phyloP scores from a whole-genome alignment of 2,797 vertebrate genomes.

The Cercopithecus petaurista region DNA sequence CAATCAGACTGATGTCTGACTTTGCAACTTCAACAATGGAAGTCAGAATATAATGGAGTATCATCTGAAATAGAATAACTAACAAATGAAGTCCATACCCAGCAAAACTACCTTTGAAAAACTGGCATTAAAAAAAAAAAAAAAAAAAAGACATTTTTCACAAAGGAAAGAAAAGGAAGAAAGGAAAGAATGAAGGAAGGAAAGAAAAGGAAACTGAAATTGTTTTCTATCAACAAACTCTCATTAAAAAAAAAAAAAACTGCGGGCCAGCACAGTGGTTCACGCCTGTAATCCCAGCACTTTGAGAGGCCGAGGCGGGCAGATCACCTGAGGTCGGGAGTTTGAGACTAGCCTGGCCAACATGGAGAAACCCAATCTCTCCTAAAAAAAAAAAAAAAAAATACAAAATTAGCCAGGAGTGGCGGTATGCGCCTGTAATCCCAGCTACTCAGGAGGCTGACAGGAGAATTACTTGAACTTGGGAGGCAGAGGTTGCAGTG shows the following conservation, averaged over 20 bases:
- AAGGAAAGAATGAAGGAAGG: background rate
- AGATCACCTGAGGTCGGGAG: no score
- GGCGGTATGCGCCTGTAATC: no score
- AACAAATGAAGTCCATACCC: background rate
- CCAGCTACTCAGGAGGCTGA: no score
- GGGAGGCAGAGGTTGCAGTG: no score
- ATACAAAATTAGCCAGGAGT: no score
- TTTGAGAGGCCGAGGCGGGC: no score
- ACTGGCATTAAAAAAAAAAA: background rate
- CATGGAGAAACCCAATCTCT: no score
- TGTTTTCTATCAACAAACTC: background rate
- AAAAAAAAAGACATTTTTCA: background rate
- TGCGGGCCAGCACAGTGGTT: no score
- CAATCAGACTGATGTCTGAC: background rate
- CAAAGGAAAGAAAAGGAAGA: background rate
- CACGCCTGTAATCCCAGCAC: no score
- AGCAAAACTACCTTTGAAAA: background rate
- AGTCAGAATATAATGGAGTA: background rate
- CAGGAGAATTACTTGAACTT: no score
- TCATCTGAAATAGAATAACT: background rate
- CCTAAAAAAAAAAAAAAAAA: no score
- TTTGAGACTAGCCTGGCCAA: no score
- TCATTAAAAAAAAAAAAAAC: background rate
- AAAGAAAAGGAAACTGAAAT: background rate
- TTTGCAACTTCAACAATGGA: background rate